phyloP scores from a whole-genome alignment of 1,140 invertebrate genomes.

The Aphaenogaster floridana region DNA sequence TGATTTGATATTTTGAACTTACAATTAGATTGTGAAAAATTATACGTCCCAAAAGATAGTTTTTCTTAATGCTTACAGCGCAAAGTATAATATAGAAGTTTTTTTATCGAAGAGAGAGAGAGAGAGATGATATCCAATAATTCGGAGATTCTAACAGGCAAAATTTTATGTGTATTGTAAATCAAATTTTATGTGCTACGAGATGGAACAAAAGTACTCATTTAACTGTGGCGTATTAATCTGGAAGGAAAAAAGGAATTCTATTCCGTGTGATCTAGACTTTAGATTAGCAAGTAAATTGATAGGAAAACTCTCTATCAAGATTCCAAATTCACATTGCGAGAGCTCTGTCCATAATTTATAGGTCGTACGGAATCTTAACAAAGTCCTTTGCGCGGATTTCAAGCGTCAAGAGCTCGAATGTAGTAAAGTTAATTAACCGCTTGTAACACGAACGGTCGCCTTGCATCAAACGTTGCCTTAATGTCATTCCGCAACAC shows the following conservation, averaged over 20 bases:
- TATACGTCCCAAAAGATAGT: background rate
- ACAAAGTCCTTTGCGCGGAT: slow-evolving; percentile 52
- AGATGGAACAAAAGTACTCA: background rate
- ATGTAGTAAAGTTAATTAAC: slow-evolving; percentile 69
- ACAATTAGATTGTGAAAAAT: slow-evolving; percentile 1
- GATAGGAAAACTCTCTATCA: background rate
- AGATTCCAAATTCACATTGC: background rate
- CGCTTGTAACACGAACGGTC: slow-evolving; percentile 62
- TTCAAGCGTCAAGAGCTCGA: slow-evolving; percentile 50
- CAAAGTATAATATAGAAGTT: background rate
- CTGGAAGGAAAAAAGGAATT: background rate
- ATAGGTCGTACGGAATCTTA: slow-evolving; percentile 53
- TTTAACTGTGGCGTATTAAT: background rate
- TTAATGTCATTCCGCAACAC: slow-evolving; percentile 27
- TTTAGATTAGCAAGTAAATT: background rate
- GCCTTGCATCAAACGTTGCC: slow-evolving; percentile 18
- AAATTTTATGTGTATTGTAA: background rate
- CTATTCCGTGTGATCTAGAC: background rate
- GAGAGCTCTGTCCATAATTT: background rate
- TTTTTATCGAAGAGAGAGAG: background rate
- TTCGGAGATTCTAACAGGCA: background rate
- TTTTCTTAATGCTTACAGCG: background rate
- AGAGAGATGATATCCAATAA: background rate
- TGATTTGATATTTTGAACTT: background rate
- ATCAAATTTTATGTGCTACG: background rate